Conservation (phyloP, 2,113 vertebrate species). For the Picathartes gymnocephalus region DNA sequence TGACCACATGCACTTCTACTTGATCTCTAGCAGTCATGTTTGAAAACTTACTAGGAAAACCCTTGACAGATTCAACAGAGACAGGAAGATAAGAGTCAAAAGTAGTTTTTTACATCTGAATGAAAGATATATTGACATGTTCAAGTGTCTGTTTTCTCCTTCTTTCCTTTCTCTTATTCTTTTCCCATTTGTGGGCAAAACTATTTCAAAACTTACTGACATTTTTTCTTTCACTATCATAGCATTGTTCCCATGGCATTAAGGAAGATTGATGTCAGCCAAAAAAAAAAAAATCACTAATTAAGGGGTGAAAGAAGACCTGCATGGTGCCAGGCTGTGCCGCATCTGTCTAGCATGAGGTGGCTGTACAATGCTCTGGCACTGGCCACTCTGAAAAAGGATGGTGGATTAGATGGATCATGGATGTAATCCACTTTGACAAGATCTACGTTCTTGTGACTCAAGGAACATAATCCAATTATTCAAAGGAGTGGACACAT, state of each 20-base stretch:
- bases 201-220: neutral
- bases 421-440: slow-evolving; percentile 33
- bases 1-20: neutral
- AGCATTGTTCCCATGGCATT: neutral
- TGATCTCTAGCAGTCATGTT: neutral
- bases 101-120: neutral
- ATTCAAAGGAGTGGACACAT: neutral
- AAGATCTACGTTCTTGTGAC: slow-evolving; percentile 13
- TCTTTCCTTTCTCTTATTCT: neutral
- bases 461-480: slow-evolving; percentile 40
- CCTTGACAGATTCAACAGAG: neutral
- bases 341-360: neutral
- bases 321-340: neutral
- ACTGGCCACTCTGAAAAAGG: neutral
- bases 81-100: neutral
- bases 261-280: neutral
- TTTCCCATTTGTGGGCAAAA: neutral
- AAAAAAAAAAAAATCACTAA: neutral
- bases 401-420: slow-evolving; percentile 32
- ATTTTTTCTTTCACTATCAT: neutral
- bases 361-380: neutral
- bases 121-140: neutral
- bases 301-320: slow-evolving; percentile 1
- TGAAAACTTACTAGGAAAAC: neutral
- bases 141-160: neutral